Conservation (phyloP, 2,797 vertebrate genomes). For the Bufotes viridis region DNA sequence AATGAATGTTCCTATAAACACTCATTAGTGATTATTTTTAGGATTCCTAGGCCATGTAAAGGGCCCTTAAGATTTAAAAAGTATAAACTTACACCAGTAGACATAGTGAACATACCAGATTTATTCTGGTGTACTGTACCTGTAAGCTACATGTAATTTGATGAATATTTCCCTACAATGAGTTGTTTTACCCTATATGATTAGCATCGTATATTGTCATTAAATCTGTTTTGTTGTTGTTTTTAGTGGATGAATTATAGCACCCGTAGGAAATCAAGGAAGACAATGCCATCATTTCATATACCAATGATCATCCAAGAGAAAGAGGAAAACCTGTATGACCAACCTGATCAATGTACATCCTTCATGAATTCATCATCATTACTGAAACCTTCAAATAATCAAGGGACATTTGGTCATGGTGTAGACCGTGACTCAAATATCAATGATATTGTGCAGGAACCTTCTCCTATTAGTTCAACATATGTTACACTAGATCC, state of each 20-base stretch:
- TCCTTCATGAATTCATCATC: not conserved
- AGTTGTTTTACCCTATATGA: not conserved
- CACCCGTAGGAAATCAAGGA: not conserved
- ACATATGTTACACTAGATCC: not conserved
- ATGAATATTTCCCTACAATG: no score
- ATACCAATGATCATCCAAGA: not conserved
- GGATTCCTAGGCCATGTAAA: no score
- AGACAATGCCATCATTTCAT: not conserved
- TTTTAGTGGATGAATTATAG: conserved; percentile 32
- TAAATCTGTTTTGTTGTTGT: not conserved
- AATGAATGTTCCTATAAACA: no score
- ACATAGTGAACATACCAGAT: no score
- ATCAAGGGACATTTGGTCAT: not conserved
- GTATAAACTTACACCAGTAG: no score
- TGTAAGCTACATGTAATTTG: no score
- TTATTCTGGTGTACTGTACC: no score
- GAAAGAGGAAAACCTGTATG: not conserved
- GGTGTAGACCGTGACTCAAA: not conserved
- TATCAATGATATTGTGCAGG: not conserved
- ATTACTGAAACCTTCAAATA: not conserved
- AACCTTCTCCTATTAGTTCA: not conserved
- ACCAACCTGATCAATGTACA: conserved; percentile 2
- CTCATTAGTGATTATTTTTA: no score
- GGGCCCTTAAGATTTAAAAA: no score
- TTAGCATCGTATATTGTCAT: not conserved